Evolutionary conservation across 2,888 invertebrate genomes (phyloP), one percentile per base, ranked within the genome.

Genomic region (Chloromyia formosa): DNA sequence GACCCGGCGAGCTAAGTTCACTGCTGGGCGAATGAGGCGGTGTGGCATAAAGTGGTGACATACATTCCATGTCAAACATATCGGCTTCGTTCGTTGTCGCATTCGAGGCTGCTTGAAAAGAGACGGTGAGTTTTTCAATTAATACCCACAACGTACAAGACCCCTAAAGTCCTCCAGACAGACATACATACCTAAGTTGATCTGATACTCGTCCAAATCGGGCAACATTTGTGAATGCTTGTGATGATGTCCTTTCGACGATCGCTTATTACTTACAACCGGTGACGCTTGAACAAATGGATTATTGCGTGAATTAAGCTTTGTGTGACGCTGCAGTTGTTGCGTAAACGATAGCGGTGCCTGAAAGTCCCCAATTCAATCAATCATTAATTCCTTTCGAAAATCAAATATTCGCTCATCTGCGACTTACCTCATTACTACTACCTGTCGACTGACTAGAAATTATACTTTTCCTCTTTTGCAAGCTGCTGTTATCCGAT

Each of bases 271-370:
- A 77, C 81, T 83, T 12, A 82, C 79, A 78, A 84, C 82, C 49
- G 83, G 80, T 49, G 81, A 79, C 75, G 81, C 80, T 75, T 82
- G 83, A 72, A 82, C 79, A 73, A 83, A 83, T 10, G 82, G 83
- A 82, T 84, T 85, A 77, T 84, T 85, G 72, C 85, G 82, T 49
- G 84, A 83, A 78, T 81, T 84, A 1, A 84, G 81, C 77, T 85
- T 85, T 68, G 84, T 83, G 78, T 86, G 86, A 54, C 85, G 82
- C 78, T 96, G 96, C 72, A 97, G 88, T 87, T 96, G 96, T 85
- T 96, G 96, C 1, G 96, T 96, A 86, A 96, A 97, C 66, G 96
- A 95, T 81, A 96, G 88, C 14, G 93, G 93, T 77, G 91, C 87
- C 78, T 87, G 83, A 80, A 80, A 62, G 9, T 62, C 27, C 3